phyloP scores from a whole-genome alignment of 2,113 vertebrate genomes.

The Athene cunicularia region DNA sequence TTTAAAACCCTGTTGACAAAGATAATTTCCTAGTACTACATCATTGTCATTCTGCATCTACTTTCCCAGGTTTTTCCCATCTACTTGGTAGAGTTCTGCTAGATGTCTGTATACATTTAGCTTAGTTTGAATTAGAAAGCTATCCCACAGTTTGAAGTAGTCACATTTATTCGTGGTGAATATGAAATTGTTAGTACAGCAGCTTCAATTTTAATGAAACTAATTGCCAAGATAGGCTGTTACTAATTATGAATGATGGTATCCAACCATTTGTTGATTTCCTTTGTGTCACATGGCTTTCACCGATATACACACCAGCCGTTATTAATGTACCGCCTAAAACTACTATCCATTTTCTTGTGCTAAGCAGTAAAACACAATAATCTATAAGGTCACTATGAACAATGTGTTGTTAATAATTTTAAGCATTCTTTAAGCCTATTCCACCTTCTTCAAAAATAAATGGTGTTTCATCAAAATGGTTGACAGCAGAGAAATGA shows the following conservation, averaged over 20 bases:
- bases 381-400: background rate
- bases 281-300: background rate
- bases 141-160: background rate
- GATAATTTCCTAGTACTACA: background rate
- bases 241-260: background rate
- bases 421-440: background rate
- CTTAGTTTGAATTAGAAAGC: background rate
- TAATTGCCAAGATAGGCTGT: background rate
- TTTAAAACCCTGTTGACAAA: background rate
- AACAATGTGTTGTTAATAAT: background rate
- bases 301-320: background rate
- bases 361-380: background rate
- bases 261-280: background rate
- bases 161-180: background rate
- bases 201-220: background rate
- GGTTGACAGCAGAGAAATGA: background rate
- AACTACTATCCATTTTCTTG: background rate
- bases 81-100: background rate
- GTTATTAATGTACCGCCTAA: background rate
- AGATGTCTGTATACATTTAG: background rate
- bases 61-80: background rate
- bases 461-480: background rate
- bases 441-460: background rate
- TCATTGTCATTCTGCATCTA: background rate
- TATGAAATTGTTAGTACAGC: background rate